Percentiles rank a stretch among this genome's conserved stretches.
Evolutionary conservation across 2,113 vertebrate species (phyloP).

Genomic region (Hippocampus abdominalis): DNA sequence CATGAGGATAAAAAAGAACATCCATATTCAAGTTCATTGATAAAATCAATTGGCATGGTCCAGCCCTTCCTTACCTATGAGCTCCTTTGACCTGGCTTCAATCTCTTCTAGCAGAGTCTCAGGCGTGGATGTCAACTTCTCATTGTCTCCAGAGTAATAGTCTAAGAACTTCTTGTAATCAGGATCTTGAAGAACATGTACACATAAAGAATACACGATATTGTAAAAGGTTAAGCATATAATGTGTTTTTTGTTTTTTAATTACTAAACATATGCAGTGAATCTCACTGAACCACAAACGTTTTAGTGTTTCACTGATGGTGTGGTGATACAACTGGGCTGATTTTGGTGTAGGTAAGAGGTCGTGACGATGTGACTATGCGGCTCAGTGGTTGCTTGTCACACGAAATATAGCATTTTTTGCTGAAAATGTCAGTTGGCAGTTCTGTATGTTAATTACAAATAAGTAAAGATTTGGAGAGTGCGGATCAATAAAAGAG

Average conservation of each 20-base stretch:
- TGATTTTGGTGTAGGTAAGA: not conserved
- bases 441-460: not conserved
- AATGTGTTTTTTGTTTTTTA: not conserved
- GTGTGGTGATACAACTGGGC: not conserved
- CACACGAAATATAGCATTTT: too few species aligned
- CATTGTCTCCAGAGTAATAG: slow-evolving; percentile 88
- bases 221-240: not conserved
- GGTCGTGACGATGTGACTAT: not conserved
- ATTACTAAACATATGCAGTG: not conserved
- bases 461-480: not conserved
- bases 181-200: slow-evolving; percentile 74
- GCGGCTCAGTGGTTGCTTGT: not conserved
- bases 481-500: not conserved
- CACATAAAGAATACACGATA: not conserved
- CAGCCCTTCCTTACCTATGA: slow-evolving; percentile 79
- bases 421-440: too few species aligned
- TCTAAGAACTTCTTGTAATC: slow-evolving; percentile 97
- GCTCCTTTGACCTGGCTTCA: slow-evolving; percentile 94
- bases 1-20: not conserved
- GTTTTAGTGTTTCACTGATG: not conserved
- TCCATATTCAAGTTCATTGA: not conserved
- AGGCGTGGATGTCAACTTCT: slow-evolving; percentile 91
- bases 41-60: not conserved
- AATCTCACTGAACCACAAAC: not conserved
- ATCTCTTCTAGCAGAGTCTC: slow-evolving; percentile 96